Base-by-base conservation (phyloP, 2,888 invertebrate genomes). In the Phrixothrix hirtus region DNA sequence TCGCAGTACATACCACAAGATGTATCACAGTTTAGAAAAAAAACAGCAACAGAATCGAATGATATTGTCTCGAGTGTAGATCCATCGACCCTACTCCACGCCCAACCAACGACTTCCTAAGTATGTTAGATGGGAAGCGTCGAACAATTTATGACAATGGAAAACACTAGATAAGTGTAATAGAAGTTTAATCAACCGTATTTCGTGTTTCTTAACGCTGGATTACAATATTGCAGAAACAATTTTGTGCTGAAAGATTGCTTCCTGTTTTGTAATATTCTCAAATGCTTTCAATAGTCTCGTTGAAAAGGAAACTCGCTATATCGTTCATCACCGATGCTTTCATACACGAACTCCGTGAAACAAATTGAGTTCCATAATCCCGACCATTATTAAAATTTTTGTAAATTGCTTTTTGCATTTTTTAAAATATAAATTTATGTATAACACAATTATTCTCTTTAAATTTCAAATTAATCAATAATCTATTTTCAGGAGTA, bases 141-240 rank as follows among this genome's bases (percentile, higher is more conserved):
- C 57, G 51, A 43, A 55, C 62, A 58, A 64, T 63, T 64, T 62
- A 64, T 58, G 64, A 63, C 61, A 61, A 64, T 61, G 58, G 57
- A 53, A 61, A 55, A 54, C 55, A 56, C 55, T 54, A 60, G 58
- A 62, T 58, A 59, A 63, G 61, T 61, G 63, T 64, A 64, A 65
- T 64, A 65, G 64, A 65, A 64, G 64, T 65, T 65, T 64, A 66
- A 66, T 66, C 63, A 64, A 61, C 57, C 64, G 60, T 62, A 60
- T 60, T 60, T 59, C 53, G 56, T 54, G 53, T 52, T 55, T 58
- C 56, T 52, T 58, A 57, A 57, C 52, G 50, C 26, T 46, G 32
- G 45, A 58, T 51, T 55, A 55, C 50, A 48, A 55, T 55, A 50
- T 55, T 54, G 52, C 56, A 45, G 47, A 34, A 48, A 46, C 50